Evolutionary conservation across 2,113 vertebrate species (phyloP).

Genomic region (Puffinus mauretanicus): DNA sequence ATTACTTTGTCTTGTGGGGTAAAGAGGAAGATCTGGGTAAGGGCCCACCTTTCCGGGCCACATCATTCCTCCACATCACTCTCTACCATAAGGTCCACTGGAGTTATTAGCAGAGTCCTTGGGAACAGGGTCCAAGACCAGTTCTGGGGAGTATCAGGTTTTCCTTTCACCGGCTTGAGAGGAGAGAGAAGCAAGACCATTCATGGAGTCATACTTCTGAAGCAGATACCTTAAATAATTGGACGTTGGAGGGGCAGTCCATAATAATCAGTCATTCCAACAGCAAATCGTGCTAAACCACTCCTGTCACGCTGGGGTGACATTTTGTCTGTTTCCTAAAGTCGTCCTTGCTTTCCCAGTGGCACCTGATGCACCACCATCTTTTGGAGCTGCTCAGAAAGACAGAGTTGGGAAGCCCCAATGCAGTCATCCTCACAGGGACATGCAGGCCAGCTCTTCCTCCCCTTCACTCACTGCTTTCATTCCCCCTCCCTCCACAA

Average conservation of each 20-base stretch:
- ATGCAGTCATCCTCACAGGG: neutral
- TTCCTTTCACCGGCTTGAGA: neutral
- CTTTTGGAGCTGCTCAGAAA: neutral
- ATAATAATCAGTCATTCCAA: neutral
- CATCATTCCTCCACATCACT: neutral
- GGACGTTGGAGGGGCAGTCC: neutral
- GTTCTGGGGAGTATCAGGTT: neutral
- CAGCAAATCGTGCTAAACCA: neutral
- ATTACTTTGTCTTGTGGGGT: neutral
- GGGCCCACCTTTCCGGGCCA: neutral
- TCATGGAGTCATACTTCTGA: neutral
- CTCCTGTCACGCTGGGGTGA: neutral
- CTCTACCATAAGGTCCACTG: neutral
- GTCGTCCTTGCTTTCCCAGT: neutral
- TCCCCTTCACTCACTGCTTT: neutral
- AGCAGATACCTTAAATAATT: neutral
- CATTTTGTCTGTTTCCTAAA: neutral
- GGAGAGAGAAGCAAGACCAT: neutral
- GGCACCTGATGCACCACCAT: neutral
- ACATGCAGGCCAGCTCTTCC: neutral
- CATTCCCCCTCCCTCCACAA: neutral
- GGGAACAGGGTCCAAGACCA: neutral
- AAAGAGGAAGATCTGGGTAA: neutral
- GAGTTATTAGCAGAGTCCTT: neutral
- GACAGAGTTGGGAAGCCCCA: neutral